Evolutionary conservation across 2,888 invertebrate species (phyloP), one percentile per base, ranked within the genome.

Genomic region (Actias luna): DNA sequence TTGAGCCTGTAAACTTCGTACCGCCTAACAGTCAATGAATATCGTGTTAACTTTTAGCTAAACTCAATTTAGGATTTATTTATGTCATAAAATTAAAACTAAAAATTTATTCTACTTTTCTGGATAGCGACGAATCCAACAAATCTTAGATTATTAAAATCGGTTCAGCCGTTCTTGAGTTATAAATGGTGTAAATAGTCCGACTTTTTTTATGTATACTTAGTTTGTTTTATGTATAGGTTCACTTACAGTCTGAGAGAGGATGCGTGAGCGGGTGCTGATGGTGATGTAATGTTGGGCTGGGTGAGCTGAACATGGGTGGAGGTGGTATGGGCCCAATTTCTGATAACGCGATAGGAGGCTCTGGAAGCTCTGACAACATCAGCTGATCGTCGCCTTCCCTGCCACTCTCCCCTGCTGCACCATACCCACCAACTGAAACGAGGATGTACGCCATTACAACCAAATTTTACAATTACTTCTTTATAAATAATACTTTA

Each of bases 271-370:
- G 77, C 64, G 79, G 69, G 64, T 72, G 72, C 58, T 75, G 77
- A 66, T 75, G 81, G 63, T 76, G 80, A 73, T 90, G 90, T 33
- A 90, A 82, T 64, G 96, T 90, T 70, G 96, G 96, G 88, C 96
- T 96, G 71, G 96, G 96, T 77, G 97, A 97, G 89, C 97, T 97
- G 94, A 98, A 98, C 98, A 98, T 98, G 73, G 98, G 98, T 79
- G 98, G 98, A 78, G 98, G 98, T 80, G 97, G 97, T 87, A 97
- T 97, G 72, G 98, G 98, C 69, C 98, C 98, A 88, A 98, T 98
- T 82, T 98, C 98, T 71, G 97, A 97, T 70, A 98, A 93, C 63
- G 97, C 97, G 82, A 98, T 98, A 74, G 98, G 98, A 72, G 98
- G 98, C 90, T 98, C 98, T 72, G 98, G 98, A 83, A 98, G 93